phyloP scores from a whole-genome alignment of 2,113 vertebrate species.

The Nansenia antarctica region DNA sequence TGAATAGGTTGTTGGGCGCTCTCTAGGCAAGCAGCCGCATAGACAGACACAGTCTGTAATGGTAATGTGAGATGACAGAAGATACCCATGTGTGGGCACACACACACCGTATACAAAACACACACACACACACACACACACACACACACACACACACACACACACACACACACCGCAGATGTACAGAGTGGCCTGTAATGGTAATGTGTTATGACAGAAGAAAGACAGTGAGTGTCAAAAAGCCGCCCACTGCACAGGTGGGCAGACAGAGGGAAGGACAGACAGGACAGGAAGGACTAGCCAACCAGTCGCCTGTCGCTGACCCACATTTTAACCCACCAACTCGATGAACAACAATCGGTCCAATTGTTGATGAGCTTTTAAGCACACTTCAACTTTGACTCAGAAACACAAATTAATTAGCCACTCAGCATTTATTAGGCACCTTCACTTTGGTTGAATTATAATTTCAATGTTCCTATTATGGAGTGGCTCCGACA shows the following conservation, averaged over 20 bases:
- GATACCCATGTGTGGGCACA: no score
- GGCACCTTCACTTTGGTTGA: not conserved
- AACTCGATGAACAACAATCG: not conserved
- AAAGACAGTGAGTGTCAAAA: conserved; percentile 16
- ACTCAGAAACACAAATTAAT: conserved; percentile 26
- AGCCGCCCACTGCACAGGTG: not conserved
- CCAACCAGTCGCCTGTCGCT: conserved; percentile 4
- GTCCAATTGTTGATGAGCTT: not conserved
- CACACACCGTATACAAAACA: no score
- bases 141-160: no score
- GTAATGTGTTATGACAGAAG: not conserved
- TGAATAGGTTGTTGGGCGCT: not conserved
- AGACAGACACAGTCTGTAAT: not conserved
- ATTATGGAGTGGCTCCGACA: not conserved
- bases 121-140: no score
- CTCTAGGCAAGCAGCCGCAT: not conserved
- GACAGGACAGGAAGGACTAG: not conserved
- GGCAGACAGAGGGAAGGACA: no score
- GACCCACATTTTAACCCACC: conserved; percentile 32
- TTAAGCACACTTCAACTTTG: not conserved
- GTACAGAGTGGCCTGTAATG: no score
- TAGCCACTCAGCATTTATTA: conserved; percentile 5
- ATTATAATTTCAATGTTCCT: not conserved
- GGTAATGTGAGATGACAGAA: not conserved
- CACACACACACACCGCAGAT: no score